These are phyloP conservation scores for Gallinago paraguaiae DNA, from an alignment of 2,113 vertebrate species.

Conservation along the genomic window DNA sequence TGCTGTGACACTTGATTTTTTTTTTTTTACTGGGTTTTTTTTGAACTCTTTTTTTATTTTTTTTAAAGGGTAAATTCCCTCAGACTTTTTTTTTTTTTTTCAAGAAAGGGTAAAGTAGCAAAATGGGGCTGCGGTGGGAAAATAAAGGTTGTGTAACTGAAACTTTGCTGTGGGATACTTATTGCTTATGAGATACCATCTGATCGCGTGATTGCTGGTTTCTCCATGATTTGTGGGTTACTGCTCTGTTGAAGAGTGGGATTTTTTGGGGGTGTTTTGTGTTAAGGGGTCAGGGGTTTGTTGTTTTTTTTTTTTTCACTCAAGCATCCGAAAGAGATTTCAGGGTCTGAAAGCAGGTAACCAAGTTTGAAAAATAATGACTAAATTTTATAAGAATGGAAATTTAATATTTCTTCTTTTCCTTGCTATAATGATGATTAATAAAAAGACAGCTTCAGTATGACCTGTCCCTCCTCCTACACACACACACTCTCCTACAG, in stretches of 20 bases:
- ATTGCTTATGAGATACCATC: not conserved
- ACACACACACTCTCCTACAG: not conserved
- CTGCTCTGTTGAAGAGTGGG: not conserved
- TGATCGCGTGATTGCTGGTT: not conserved
- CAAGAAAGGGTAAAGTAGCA: not conserved
- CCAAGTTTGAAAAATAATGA: not conserved
- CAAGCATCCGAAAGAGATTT: not conserved
- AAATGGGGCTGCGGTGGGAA: not conserved
- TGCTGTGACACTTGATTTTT: not conserved
- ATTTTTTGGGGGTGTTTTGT: not conserved
- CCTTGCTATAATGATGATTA: constrained; percentile 27
- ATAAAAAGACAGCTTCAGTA: constrained; percentile 16
- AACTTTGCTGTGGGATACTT: not conserved
- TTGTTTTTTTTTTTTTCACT: not conserved
- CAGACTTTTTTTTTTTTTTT: no score
- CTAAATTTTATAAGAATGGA: not conserved
- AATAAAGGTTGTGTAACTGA: not conserved
- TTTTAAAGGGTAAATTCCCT: not conserved
- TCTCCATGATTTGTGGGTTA: not conserved
- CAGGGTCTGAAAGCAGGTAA: not conserved
- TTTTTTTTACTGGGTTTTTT: no score
- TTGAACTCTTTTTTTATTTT: not conserved
- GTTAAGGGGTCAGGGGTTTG: not conserved
- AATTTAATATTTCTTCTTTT: not conserved
- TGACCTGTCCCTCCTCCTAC: constrained; percentile 25